These are phyloP conservation scores for Chloroceryle aenea DNA, from an alignment of 2,113 vertebrate genomes.

Conservation along the genomic window DNA sequence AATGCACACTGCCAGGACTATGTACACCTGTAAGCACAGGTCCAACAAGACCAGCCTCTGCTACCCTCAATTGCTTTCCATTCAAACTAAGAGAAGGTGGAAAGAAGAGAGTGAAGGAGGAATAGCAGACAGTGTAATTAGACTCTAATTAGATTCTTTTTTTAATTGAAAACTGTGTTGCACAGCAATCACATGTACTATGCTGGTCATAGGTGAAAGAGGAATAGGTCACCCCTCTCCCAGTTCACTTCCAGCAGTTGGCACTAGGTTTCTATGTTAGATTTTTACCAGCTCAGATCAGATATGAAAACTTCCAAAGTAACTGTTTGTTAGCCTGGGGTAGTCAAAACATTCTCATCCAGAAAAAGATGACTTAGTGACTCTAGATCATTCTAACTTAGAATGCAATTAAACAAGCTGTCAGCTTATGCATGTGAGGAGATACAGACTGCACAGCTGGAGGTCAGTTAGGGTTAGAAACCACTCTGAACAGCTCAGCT, in stretches of 20 bases:
- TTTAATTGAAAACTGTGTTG: neutral
- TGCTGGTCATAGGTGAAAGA: neutral
- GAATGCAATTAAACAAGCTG: neutral
- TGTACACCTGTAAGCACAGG: neutral
- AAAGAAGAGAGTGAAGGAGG: neutral
- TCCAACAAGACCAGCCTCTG: neutral
- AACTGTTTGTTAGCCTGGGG: neutral
- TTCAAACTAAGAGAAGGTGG: neutral
- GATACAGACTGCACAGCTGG: neutral
- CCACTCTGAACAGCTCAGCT: neutral
- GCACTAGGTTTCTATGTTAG: neutral
- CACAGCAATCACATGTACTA: neutral
- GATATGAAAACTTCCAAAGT: neutral
- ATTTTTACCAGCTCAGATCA: neutral
- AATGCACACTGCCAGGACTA: neutral
- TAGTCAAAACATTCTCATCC: neutral
- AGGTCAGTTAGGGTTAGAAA: neutral
- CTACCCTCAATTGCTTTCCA: neutral
- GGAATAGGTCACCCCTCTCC: neutral
- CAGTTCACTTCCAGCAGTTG: neutral
- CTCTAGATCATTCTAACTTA: neutral
- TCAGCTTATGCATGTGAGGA: neutral
- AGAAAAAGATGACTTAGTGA: neutral
- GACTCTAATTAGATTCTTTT: neutral
- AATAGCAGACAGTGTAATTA: neutral